phyloP scores from a whole-genome alignment of 2,888 invertebrate species.

The Amblyteles armatorius region DNA sequence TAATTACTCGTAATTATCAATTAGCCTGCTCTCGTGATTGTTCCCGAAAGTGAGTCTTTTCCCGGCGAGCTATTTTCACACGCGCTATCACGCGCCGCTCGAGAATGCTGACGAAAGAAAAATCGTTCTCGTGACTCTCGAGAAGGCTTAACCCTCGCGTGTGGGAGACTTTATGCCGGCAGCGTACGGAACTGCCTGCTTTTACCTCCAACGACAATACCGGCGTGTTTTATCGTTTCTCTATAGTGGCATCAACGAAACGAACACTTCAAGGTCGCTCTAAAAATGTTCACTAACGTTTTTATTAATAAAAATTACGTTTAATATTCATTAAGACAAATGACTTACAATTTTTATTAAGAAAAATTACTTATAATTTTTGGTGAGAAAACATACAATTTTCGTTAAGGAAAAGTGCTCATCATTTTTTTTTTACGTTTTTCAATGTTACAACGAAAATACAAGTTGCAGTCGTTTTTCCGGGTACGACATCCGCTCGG shows the following conservation, averaged over 20 bases:
- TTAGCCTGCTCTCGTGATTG: constrained; percentile 23
- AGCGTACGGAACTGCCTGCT: neutral
- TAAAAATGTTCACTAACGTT: neutral
- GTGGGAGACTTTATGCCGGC: neutral
- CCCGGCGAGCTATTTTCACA: constrained; percentile 46
- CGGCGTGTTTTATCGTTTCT: neutral
- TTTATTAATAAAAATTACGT: neutral
- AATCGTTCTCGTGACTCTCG: constrained; percentile 1
- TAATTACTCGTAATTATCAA: constrained; percentile 44
- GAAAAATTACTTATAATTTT: neutral
- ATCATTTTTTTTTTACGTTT: too few species aligned
- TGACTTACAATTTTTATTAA: neutral
- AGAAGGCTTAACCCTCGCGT: neutral
- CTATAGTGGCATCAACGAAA: neutral
- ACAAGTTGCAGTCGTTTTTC: too few species aligned
- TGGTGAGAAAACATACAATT: neutral
- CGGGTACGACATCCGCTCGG: neutral
- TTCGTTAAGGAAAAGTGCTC: neutral
- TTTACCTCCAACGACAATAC: neutral
- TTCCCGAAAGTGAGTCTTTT: constrained; percentile 17
- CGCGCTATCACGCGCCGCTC: constrained; percentile 30
- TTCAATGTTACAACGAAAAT: too few species aligned
- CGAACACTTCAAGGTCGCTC: neutral
- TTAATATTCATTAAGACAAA: too few species aligned
- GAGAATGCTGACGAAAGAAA: constrained; percentile 24